A percentile compares a stretch with the other conserved stretches of the same genome.
Conservation (phyloP, 64 coral and sea anemone species). For the Anthopleura sola region DNA sequence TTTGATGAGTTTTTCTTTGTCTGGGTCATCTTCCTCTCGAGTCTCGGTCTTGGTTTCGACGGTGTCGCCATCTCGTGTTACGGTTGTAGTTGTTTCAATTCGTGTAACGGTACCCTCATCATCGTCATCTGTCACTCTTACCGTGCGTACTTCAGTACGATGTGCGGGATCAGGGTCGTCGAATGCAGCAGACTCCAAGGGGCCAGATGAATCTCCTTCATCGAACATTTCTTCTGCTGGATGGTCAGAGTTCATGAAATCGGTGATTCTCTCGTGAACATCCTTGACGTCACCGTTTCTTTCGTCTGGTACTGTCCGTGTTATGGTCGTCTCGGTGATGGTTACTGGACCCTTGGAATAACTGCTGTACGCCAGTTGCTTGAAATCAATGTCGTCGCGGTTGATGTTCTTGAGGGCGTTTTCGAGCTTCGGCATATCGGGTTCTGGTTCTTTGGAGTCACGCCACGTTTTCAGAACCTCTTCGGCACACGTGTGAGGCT, state of each 20-base stretch:
- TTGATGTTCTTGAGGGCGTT: slow-evolving; percentile 69
- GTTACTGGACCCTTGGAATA: slow-evolving; percentile 72
- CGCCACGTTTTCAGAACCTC: slow-evolving; percentile 82
- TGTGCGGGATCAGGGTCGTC: slow-evolving; percentile 11
- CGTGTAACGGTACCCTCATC: slow-evolving; percentile 9
- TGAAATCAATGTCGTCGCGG: slow-evolving; percentile 87
- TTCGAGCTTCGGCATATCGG: slow-evolving; percentile 77
- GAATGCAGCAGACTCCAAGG: not conserved
- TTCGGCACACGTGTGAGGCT: slow-evolving; percentile 53
- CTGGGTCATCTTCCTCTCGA: slow-evolving; percentile 44
- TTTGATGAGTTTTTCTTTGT: slow-evolving; percentile 75
- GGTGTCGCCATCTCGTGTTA: slow-evolving; percentile 13
- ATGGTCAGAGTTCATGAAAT: slow-evolving; percentile 23
- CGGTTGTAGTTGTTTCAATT: not conserved
- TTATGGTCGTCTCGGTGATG: slow-evolving; percentile 37
- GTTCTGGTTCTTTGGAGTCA: slow-evolving; percentile 74
- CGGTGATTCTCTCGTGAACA: slow-evolving; percentile 18
- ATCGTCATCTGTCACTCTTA: not conserved
- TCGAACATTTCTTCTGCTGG: slow-evolving; percentile 40
- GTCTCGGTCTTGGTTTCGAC: slow-evolving; percentile 48
- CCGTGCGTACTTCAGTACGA: not conserved
- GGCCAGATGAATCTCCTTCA: not conserved
- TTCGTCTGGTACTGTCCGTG: slow-evolving; percentile 7
- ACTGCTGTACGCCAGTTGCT: slow-evolving; percentile 85
- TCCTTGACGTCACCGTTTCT: not conserved